A percentile compares a stretch with the other conserved stretches of the same genome.
Conservation (phyloP, 2,888 invertebrate species). For the Agriopis marginaria region DNA sequence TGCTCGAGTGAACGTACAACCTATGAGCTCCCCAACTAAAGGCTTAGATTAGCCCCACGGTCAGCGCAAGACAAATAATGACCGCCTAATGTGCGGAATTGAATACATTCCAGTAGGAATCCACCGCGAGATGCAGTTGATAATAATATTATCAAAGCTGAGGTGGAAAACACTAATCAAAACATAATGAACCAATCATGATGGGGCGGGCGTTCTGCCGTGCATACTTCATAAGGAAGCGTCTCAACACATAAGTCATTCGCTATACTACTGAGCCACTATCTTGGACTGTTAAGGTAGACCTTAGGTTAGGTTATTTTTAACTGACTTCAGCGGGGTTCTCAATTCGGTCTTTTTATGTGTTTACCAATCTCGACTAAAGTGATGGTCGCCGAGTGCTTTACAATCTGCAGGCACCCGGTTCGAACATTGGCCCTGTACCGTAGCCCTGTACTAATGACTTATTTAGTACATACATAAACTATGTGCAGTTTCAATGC, state of each 20-base stretch:
- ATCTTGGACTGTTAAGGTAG: background rate
- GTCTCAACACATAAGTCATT: background rate
- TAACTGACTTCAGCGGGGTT: no score
- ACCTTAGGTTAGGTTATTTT: background rate
- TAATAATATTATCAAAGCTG: constrained; percentile 21
- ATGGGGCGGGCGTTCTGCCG: constrained; percentile 8
- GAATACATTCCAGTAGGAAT: constrained; percentile 66
- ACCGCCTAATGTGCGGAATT: constrained; percentile 61
- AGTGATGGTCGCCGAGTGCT: no score
- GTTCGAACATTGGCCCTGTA: no score
- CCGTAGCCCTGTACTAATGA: no score
- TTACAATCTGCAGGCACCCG: no score
- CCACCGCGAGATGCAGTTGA: constrained; percentile 44
- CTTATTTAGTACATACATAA: no score
- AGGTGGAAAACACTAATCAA: constrained; percentile 34
- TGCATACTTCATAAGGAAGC: background rate
- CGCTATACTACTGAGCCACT: background rate
- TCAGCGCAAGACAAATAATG: constrained; percentile 65
- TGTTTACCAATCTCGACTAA: no score
- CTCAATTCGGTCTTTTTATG: no score
- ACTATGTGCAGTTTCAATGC: no score
- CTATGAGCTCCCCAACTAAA: constrained; percentile 41
- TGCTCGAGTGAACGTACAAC: background rate
- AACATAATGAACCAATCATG: constrained; percentile 31
- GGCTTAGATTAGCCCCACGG: constrained; percentile 71